Conservation (phyloP, 2,888 invertebrate species). For the Apamea crenata region DNA sequence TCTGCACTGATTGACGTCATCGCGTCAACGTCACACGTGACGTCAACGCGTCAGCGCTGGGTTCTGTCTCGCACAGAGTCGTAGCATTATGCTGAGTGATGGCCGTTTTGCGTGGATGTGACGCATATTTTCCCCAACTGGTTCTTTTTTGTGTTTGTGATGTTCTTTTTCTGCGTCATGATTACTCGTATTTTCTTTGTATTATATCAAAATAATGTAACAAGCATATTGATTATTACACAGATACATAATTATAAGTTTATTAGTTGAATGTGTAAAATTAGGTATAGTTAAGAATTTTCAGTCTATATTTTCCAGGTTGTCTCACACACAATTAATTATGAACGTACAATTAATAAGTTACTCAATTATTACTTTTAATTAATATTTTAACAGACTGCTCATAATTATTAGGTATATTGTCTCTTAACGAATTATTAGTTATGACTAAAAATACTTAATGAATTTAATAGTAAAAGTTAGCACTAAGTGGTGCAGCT, state of each 20-base stretch:
- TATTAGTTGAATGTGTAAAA: not conserved
- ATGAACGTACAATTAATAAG: not conserved
- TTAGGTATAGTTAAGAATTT: too few species aligned
- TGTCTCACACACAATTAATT: not conserved
- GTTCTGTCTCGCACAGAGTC: too few species aligned
- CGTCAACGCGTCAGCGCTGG: too few species aligned
- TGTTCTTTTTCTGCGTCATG: too few species aligned
- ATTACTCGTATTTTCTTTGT: not conserved
- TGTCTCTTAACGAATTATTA: constrained; percentile 5
- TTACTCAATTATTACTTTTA: constrained; percentile 9
- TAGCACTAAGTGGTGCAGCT: not conserved
- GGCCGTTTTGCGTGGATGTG: too few species aligned
- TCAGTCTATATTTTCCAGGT: not conserved
- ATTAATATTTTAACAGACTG: not conserved
- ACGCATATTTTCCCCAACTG: too few species aligned
- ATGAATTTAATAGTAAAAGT: constrained; percentile 11
- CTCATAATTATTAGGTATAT: not conserved
- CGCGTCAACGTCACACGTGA: too few species aligned
- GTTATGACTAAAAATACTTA: not conserved
- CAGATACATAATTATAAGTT: not conserved
- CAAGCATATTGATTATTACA: not conserved
- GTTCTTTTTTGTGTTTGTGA: too few species aligned
- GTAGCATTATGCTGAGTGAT: too few species aligned
- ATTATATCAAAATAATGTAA: not conserved
- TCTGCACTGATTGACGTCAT: too few species aligned